These are phyloP conservation scores for Oreochromis spilurus DNA, from an alignment of 2,113 vertebrate genomes.

Conservation along the genomic window DNA sequence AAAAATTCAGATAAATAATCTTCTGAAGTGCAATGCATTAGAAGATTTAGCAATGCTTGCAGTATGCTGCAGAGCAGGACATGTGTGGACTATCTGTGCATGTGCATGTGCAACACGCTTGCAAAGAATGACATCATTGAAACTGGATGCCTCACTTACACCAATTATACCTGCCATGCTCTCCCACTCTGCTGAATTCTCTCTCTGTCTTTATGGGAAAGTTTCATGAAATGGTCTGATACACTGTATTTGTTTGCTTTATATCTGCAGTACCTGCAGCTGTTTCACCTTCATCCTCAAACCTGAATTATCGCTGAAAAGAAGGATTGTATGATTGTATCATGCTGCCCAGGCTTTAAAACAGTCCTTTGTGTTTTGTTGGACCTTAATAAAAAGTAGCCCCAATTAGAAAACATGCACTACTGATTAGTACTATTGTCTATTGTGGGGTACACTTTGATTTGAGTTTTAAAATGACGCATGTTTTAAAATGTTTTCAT, in stretches of 20 bases:
- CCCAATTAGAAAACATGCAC: not conserved
- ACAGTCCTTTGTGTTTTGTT: not conserved
- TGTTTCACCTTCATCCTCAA: not conserved
- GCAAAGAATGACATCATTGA: constrained; percentile 63
- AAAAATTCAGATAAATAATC: not conserved
- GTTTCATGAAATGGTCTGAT: not conserved
- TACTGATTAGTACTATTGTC: not conserved
- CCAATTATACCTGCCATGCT: constrained; percentile 57
- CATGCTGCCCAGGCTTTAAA: not conserved
- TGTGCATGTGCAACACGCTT: not conserved
- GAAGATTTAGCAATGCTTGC: not conserved
- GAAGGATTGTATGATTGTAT: not conserved
- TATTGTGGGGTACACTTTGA: not conserved
- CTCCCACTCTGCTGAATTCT: constrained; percentile 9
- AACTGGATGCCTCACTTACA: constrained; percentile 60
- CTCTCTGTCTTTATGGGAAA: not conserved
- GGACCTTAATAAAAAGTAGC: not conserved
- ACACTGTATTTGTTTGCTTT: not conserved
- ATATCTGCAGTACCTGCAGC: not conserved
- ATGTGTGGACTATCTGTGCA: not conserved
- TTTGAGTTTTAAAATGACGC: not conserved
- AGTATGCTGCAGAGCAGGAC: not conserved
- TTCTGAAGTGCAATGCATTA: not conserved
- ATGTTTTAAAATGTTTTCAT: not conserved
- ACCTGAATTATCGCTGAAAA: not conserved